Conservation (phyloP, 2,113 vertebrate species). For the Cacatua alba region DNA sequence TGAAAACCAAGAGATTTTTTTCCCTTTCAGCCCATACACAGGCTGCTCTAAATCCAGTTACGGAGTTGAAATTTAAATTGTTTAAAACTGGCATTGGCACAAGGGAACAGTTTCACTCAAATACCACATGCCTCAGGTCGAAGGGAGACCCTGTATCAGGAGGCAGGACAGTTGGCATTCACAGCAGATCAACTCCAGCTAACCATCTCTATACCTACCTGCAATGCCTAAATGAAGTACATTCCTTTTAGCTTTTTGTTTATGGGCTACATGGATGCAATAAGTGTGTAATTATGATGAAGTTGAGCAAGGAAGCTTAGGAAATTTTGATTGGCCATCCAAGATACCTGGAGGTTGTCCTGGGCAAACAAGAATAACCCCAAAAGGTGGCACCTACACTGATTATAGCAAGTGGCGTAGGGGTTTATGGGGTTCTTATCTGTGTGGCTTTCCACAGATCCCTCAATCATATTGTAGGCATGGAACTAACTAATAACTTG, state of each 20-base stretch:
- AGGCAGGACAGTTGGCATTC: background rate
- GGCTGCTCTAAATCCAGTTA: background rate
- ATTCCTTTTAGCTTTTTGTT: background rate
- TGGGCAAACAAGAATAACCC: background rate
- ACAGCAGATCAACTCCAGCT: background rate
- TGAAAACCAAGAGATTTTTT: background rate
- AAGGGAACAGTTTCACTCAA: background rate
- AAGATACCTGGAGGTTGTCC: background rate
- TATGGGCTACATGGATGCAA: background rate
- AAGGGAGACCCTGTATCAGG: background rate
- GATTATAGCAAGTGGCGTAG: background rate
- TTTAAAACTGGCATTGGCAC: background rate
- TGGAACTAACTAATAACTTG: background rate
- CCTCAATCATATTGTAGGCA: fast-evolving
- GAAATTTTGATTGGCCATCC: background rate
- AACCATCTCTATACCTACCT: background rate
- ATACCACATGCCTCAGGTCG: background rate
- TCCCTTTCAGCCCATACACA: background rate
- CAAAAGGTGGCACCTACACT: background rate
- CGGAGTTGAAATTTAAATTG: background rate
- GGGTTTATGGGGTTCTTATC: background rate
- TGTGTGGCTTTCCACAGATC: background rate
- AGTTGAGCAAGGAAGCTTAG: background rate
- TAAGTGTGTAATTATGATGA: background rate
- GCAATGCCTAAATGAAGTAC: background rate